Evolutionary conservation across 2,888 invertebrate genomes (phyloP).

Genomic region (Eupithecia inturbata): DNA sequence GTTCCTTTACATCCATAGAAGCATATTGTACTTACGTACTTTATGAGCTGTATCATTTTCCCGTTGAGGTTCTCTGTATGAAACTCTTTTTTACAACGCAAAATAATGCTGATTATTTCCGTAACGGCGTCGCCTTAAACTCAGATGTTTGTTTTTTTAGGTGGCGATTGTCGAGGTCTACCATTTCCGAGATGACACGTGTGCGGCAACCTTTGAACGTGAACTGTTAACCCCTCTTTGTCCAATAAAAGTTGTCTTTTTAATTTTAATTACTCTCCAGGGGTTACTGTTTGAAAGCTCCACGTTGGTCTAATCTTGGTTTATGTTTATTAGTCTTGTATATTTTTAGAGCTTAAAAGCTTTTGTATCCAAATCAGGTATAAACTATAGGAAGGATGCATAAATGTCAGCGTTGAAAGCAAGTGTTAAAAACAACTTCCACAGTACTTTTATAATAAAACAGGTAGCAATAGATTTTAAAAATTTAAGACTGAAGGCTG

Average conservation of each 20-base stretch:
- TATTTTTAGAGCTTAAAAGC: slow-evolving; percentile 7
- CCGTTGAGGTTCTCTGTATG: background rate
- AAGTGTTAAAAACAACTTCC: background rate
- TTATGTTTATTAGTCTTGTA: background rate
- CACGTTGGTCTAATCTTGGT: slow-evolving; percentile 6
- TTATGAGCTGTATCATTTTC: background rate
- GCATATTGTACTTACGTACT: too few relatives aligned
- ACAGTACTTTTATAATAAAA: background rate
- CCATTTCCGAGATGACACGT: background rate
- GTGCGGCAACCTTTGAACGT: background rate
- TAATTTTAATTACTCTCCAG: slow-evolving; percentile 21
- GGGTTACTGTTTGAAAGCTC: slow-evolving; percentile 13
- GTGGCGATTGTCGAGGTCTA: too few relatives aligned
- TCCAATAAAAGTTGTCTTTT: slow-evolving; percentile 30
- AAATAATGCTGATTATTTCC: too few relatives aligned
- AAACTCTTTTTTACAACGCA: too few relatives aligned
- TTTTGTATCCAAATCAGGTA: background rate
- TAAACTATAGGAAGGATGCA: background rate
- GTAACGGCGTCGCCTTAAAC: too few relatives aligned
- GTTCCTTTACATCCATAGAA: too few relatives aligned
- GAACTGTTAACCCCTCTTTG: slow-evolving; percentile 38
- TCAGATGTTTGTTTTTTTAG: too few relatives aligned
- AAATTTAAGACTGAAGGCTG: background rate
- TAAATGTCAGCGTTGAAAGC: background rate
- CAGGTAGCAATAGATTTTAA: background rate